phyloP scores from a whole-genome alignment of 2,888 invertebrate genomes.

The Campoplex nolae region DNA sequence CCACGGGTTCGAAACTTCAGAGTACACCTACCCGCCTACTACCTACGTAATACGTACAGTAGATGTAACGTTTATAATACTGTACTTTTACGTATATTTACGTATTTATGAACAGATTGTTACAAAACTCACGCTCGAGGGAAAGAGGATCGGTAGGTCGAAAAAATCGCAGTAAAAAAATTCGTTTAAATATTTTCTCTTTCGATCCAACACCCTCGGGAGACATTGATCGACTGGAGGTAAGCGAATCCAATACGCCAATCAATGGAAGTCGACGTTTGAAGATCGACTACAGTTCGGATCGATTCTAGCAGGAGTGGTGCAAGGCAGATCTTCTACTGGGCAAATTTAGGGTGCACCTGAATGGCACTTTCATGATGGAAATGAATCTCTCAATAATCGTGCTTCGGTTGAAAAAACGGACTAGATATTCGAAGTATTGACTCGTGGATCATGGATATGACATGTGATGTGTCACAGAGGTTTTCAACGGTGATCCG shows the following conservation, averaged over 20 bases:
- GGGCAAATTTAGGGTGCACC: too few relatives aligned
- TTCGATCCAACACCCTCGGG: not conserved
- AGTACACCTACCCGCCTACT: conserved; percentile 60
- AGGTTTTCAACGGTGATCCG: too few relatives aligned
- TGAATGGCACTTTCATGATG: too few relatives aligned
- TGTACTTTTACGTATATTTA: conserved; percentile 1
- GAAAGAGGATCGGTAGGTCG: not conserved
- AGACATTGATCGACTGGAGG: not conserved
- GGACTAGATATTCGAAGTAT: too few relatives aligned
- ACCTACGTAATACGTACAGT: conserved; percentile 56
- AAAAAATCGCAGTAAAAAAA: not conserved
- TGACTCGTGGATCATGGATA: too few relatives aligned
- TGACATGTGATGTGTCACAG: too few relatives aligned
- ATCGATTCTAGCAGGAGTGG: too few relatives aligned
- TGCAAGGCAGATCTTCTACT: too few relatives aligned
- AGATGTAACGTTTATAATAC: conserved; percentile 24
- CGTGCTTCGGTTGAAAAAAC: too few relatives aligned
- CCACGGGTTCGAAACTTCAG: conserved; percentile 74
- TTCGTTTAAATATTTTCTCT: not conserved
- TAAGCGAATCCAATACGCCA: not conserved
- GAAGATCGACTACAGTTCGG: too few relatives aligned
- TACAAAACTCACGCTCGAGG: not conserved
- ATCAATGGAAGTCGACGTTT: too few relatives aligned
- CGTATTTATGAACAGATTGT: not conserved
- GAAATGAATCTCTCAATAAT: too few relatives aligned